Percentiles rank a stretch among this genome's conserved stretches.
phyloP scores from a whole-genome alignment of 2,888 invertebrate species.

The Oscheius myriophilus region DNA sequence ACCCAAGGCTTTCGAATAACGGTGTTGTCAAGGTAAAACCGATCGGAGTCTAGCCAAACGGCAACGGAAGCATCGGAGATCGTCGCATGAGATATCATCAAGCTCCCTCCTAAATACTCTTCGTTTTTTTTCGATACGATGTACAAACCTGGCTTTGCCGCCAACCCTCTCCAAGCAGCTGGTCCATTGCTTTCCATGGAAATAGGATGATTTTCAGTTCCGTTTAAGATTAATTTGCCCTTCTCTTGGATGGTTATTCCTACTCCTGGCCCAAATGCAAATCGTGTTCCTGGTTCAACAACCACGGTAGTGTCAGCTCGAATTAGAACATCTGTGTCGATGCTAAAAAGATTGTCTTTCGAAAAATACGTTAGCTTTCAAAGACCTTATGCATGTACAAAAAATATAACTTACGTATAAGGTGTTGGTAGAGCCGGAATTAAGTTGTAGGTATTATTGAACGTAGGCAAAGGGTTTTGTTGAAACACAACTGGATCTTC shows the following conservation, averaged over 20 bases:
- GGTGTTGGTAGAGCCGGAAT: slow-evolving; percentile 9
- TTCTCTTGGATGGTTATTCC: slow-evolving; percentile 41
- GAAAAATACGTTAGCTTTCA: no score
- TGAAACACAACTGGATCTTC: background rate
- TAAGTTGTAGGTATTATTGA: background rate
- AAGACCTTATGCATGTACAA: background rate
- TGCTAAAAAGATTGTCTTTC: slow-evolving; percentile 11
- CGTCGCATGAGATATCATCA: slow-evolving; percentile 31
- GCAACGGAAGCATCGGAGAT: slow-evolving; percentile 46
- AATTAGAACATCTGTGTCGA: slow-evolving; percentile 38
- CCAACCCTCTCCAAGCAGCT: slow-evolving; percentile 40
- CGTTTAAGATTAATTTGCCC: slow-evolving; percentile 38
- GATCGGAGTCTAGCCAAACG: slow-evolving; percentile 46
- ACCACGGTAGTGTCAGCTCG: slow-evolving; percentile 34
- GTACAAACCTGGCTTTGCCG: slow-evolving; percentile 27
- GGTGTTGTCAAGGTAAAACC: slow-evolving; percentile 34
- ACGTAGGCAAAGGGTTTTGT: background rate
- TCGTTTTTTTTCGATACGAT: background rate
- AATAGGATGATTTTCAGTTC: slow-evolving; percentile 36
- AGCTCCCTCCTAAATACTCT: slow-evolving; percentile 31
- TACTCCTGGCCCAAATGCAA: slow-evolving; percentile 43
- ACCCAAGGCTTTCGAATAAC: slow-evolving; percentile 33
- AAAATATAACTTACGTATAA: slow-evolving; percentile 9
- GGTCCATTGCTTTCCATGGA: slow-evolving; percentile 31
- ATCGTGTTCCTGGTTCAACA: slow-evolving; percentile 39